Evolutionary conservation across 2,888 invertebrate genomes (phyloP).

Genomic region (Ellobium chinense): DNA sequence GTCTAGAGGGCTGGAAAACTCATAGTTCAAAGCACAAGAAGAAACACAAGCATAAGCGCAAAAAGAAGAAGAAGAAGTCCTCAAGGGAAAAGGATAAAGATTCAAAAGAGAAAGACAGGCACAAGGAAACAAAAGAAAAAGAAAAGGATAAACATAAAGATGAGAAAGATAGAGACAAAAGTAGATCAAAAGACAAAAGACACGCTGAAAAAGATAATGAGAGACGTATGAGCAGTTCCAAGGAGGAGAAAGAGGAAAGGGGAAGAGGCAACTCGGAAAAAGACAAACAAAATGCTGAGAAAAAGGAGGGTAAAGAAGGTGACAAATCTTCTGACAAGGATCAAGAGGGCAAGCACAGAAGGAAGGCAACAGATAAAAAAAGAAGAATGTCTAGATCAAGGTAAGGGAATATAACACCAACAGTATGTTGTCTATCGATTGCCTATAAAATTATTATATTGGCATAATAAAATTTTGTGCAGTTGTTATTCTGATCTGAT

Average conservation of each 20-base stretch:
- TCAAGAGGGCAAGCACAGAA: constrained; percentile 7
- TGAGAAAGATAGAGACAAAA: constrained; percentile 24
- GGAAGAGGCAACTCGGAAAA: neutral
- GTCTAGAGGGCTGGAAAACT: constrained; percentile 1
- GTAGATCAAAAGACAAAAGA: neutral
- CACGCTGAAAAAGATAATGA: neutral
- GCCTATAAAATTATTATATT: too few relatives aligned
- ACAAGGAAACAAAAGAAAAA: constrained; percentile 30
- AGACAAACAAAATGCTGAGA: neutral
- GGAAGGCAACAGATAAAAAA: constrained; percentile 9
- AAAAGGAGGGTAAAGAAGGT: neutral
- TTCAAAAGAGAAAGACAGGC: constrained; percentile 37
- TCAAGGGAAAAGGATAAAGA: constrained; percentile 35
- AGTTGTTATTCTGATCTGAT: too few relatives aligned
- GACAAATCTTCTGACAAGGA: neutral
- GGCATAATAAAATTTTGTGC: too few relatives aligned
- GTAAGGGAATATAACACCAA: too few relatives aligned
- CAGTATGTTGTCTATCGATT: too few relatives aligned
- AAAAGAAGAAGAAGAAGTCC: constrained; percentile 40
- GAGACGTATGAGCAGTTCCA: neutral
- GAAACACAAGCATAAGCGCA: constrained; percentile 40
- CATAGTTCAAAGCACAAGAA: constrained; percentile 33
- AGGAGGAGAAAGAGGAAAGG: neutral
- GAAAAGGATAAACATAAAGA: constrained; percentile 9
- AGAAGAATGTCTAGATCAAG: constrained; percentile 27